Conservation (phyloP, 1,140 invertebrate species). For the Penaeus vannamei region DNA sequence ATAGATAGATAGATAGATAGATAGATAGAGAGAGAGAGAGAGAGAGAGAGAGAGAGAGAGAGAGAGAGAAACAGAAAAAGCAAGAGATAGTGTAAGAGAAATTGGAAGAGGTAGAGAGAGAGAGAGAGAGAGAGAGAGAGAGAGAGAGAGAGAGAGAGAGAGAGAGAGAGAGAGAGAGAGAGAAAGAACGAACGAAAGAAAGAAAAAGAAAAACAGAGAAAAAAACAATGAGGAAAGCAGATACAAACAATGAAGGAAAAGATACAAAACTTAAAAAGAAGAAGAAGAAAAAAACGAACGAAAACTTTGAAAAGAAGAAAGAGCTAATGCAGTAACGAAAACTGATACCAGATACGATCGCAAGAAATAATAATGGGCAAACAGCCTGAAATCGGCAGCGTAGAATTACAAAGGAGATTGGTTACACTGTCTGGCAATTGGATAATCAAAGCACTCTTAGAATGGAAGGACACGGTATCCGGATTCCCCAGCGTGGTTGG, state of each 20-base stretch:
- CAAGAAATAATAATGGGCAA: no score
- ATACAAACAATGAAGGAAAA: neutral
- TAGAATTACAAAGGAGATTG: no score
- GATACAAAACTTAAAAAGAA: neutral
- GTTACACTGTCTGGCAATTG: no score
- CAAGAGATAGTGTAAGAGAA: neutral
- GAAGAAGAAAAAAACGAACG: neutral
- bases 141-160: neutral
- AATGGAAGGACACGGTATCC: no score
- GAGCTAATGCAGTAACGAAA: neutral
- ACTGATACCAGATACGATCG: no score
- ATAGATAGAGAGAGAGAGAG: neutral
- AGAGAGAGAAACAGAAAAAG: neutral
- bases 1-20: neutral
- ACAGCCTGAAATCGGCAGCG: no score
- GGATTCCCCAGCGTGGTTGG: no score
- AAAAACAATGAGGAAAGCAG: neutral
- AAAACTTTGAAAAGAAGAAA: neutral
- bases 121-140: slow-evolving; percentile 18
- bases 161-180: neutral
- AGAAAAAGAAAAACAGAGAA: neutral
- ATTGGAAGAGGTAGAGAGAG: neutral
- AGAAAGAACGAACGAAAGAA: neutral
- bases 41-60: neutral
- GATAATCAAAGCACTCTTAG: no score